A percentile compares a stretch with the other conserved stretches of the same genome.
Conservation (phyloP, 2,113 vertebrate genomes). For the Pangasianodon gigas region DNA sequence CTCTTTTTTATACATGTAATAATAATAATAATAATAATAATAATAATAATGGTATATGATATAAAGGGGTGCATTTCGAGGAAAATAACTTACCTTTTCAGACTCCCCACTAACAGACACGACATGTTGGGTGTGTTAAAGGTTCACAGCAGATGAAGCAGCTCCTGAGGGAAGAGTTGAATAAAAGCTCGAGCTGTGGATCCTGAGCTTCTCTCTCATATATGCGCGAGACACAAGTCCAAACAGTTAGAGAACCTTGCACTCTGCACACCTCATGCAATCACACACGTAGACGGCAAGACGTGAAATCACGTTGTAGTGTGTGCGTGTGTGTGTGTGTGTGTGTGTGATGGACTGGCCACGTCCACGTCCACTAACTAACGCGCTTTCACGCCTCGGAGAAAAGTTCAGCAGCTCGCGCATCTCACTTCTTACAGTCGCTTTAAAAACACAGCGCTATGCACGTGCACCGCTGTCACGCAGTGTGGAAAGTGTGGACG, state of each 20-base stretch:
- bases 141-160: not conserved
- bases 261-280: conserved; percentile 55
- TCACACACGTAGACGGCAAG: not conserved
- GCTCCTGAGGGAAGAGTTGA: not conserved
- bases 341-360: not conserved
- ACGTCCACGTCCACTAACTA: not conserved
- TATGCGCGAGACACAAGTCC: conserved; percentile 44
- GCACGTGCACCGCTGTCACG: too few species aligned
- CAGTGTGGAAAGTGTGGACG: too few species aligned
- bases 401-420: not conserved
- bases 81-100: conserved; percentile 66
- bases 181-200: not conserved
- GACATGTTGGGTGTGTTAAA: conserved; percentile 65
- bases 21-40: not conserved
- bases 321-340: too few species aligned
- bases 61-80: not conserved
- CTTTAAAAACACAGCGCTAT: not conserved
- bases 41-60: not conserved
- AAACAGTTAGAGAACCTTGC: conserved; percentile 64
- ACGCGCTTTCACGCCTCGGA: not conserved
- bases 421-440: not conserved
- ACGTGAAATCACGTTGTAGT: too few species aligned
- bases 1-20: not conserved
- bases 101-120: conserved; percentile 67
- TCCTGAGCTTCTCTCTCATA: conserved; percentile 53